Percentiles rank a stretch among this genome's conserved stretches.
Evolutionary conservation across 2,888 invertebrate genomes (phyloP).

Genomic region (Dicyrtoma fusca): DNA sequence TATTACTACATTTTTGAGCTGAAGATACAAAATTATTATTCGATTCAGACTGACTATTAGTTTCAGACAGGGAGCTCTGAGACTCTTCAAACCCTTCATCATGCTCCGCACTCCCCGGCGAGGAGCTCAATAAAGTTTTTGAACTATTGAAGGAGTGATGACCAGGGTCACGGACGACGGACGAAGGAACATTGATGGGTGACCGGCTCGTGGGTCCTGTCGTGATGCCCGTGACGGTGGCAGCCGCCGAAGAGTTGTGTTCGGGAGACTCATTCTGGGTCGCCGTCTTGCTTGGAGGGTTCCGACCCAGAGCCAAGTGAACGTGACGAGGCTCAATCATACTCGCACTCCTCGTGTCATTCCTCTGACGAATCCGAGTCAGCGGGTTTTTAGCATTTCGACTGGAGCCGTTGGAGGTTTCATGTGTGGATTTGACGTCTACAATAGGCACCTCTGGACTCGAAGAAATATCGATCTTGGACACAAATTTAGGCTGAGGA

Average conservation of each 20-base stretch:
- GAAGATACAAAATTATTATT: conserved; percentile 58
- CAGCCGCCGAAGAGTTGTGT: not conserved
- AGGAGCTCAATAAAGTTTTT: conserved; percentile 47
- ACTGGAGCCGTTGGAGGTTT: not conserved
- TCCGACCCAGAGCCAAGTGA: conserved; percentile 46
- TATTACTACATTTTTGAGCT: conserved; percentile 19
- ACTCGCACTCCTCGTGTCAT: conserved; percentile 49
- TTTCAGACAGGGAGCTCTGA: conserved; percentile 83
- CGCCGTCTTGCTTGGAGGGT: conserved; percentile 11
- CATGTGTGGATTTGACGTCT: not conserved
- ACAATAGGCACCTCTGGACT: not conserved
- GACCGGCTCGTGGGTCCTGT: not conserved
- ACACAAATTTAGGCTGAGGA: conserved; percentile 42
- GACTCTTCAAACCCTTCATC: conserved; percentile 92
- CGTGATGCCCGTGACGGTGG: not conserved
- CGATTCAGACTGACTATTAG: conserved; percentile 79
- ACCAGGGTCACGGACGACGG: conserved; percentile 18
- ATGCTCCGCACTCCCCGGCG: conserved; percentile 65
- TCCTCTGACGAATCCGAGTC: conserved; percentile 36
- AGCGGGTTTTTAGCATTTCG: conserved; percentile 35
- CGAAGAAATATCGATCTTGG: conserved; percentile 43
- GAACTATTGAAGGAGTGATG: conserved; percentile 41
- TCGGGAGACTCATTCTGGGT: not conserved
- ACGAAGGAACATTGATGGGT: conserved; percentile 22
- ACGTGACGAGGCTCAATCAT: conserved; percentile 51